These are phyloP conservation scores for Rhyzopertha dominica DNA, from an alignment of 1,140 invertebrate species.

Conservation along the genomic window DNA sequence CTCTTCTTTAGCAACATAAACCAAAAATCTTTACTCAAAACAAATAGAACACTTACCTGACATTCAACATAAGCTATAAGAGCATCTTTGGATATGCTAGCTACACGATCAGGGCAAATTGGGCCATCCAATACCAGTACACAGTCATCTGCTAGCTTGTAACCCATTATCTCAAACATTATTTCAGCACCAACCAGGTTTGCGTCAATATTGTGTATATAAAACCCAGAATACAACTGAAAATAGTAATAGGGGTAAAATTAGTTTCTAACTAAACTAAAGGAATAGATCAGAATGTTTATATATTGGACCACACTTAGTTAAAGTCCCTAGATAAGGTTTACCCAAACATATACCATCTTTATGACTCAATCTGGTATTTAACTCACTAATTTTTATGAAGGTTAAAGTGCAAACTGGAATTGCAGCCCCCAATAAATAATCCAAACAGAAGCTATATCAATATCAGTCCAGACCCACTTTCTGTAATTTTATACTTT, in stretches of 20 bases:
- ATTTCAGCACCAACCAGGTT: constrained; percentile 69
- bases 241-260: constrained; percentile 34
- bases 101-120: constrained; percentile 74
- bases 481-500: too few relatives aligned
- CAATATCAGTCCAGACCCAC: too few relatives aligned
- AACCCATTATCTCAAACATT: constrained; percentile 78
- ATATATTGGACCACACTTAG: too few relatives aligned
- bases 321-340: too few relatives aligned
- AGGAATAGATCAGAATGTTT: too few relatives aligned
- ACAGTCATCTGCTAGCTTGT: constrained; percentile 56
- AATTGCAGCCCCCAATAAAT: too few relatives aligned
- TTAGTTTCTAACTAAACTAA: neutral
- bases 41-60: constrained; percentile 54
- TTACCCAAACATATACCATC: too few relatives aligned
- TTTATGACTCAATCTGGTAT: too few relatives aligned
- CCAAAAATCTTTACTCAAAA: constrained; percentile 9
- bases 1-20: too few relatives aligned
- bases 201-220: constrained; percentile 77
- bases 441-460: too few relatives aligned
- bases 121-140: constrained; percentile 61
- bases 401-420: too few relatives aligned
- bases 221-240: constrained; percentile 79
- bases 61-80: constrained; percentile 86
- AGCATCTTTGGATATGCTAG: constrained; percentile 73
- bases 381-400: too few relatives aligned